Evolutionary conservation across 2,113 vertebrate species (phyloP).

Genomic region (Phyllopteryx taeniolatus): DNA sequence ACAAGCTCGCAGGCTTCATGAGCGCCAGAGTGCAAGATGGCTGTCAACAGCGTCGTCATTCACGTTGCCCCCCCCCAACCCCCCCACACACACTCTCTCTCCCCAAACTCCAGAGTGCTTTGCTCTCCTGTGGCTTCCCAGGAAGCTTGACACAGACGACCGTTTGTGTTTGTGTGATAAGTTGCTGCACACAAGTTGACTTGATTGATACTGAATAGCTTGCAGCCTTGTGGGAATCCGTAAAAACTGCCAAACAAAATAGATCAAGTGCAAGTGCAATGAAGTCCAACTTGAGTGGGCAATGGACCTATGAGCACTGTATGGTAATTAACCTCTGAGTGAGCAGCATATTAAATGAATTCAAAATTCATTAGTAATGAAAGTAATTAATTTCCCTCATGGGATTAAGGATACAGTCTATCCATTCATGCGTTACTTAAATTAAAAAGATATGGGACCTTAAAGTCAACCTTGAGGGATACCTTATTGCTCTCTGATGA

Average conservation of each 20-base stretch:
- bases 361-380: not conserved
- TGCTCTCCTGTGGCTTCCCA: not conserved
- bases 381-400: not conserved
- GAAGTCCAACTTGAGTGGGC: not conserved
- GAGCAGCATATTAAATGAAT: not conserved
- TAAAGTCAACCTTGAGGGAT: not conserved
- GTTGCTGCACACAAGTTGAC: not conserved
- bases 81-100: not conserved
- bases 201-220: not conserved
- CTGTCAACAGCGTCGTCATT: constrained; percentile 30
- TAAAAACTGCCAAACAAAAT: not conserved
- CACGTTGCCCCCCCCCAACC: rapidly evolving
- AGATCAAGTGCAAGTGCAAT: not conserved
- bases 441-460: not conserved
- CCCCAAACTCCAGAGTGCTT: not conserved
- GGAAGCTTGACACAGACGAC: not conserved
- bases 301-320: not conserved
- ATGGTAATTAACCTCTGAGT: not conserved
- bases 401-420: not conserved
- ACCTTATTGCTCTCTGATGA: not conserved
- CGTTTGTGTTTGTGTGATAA: not conserved
- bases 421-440: not conserved
- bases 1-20: constrained; percentile 30
- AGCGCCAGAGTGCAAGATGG: constrained; percentile 34
- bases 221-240: not conserved